Base-by-base conservation (phyloP, 2,113 vertebrate species). In the Oreamnos americanus region DNA sequence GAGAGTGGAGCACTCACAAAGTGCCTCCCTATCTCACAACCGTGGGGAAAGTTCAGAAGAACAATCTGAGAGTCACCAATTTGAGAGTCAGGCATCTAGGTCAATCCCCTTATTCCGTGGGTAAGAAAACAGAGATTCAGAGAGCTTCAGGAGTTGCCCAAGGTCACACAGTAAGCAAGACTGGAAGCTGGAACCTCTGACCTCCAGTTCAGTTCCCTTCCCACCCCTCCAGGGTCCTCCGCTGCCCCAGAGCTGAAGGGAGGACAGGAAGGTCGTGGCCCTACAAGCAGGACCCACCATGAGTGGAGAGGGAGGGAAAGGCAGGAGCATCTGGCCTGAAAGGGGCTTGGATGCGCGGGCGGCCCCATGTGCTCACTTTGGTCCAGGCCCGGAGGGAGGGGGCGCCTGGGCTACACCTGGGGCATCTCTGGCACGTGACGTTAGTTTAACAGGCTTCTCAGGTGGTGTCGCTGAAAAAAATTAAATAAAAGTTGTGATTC, bases 311-410 rank as follows among this genome's bases (percentile, higher is more conserved):
- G 0, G 1, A 17, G 0, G 23, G 16, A 26, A 25, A 26, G 14
- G 28, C 36, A 82, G 33, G 55, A 45, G 23, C 8, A 9, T 2
- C 10, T 6, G 47, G 74, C 19, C 26, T 15, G 49, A 76, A 33
- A 17, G 17, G 55, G 33, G 8, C 4, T 5, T 0, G 2, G 64
- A 17, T 3, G 28, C 67, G 57, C 1, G 9, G 4, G 33, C 8
- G 1, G 47, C 2, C 71, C 25, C 71, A 7, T 2, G 28, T 28
- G 81, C 98, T 97, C 92, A 99, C 99, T 97, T 98, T 94, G 97
- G 98, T 53, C 94, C 97, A 60, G 94, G 30, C 71, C 96, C 95
- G 0, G 92, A 96, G 16, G 91, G 21, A 30, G 91, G 19, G 51
- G 67, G 86, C 39, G 16, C 83, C 39, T 26, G 94, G 30, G 96